These are phyloP conservation scores for Sebastes hopkinsi DNA, from an alignment of 2,797 vertebrate species.

Conservation along the genomic window DNA sequence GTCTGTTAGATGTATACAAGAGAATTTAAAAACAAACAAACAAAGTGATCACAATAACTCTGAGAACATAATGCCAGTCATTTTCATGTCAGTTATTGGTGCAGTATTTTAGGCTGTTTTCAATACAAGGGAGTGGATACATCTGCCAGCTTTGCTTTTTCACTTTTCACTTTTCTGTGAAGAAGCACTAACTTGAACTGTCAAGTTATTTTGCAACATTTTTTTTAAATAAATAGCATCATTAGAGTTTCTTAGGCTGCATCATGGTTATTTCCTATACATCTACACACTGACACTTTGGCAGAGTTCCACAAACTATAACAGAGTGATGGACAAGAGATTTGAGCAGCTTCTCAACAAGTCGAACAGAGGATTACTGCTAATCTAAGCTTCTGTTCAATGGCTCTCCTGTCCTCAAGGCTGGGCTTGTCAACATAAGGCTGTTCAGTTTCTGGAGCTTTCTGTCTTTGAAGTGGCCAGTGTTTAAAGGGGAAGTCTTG, in stretches of 20 bases:
- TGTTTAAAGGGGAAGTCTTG: slow-evolving; percentile 28
- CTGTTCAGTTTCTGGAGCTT: slow-evolving; percentile 47
- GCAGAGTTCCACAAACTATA: slow-evolving; percentile 25
- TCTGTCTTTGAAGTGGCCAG: slow-evolving; percentile 49
- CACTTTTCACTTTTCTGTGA: background rate
- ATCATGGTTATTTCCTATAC: background rate
- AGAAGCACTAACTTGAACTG: background rate
- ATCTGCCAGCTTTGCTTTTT: background rate
- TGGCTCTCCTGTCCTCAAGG: slow-evolving; percentile 67
- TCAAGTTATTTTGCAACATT: background rate
- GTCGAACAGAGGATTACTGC: slow-evolving; percentile 69
- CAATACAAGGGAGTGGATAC: background rate
- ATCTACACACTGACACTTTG: slow-evolving; percentile 9
- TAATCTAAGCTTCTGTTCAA: slow-evolving; percentile 77
- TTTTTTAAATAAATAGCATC: background rate
- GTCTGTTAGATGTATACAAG: slow-evolving; percentile 49
- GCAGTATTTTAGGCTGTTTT: slow-evolving; percentile 25
- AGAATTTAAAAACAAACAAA: slow-evolving; percentile 54
- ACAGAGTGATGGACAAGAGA: slow-evolving; percentile 50
- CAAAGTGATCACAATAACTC: slow-evolving; percentile 31
- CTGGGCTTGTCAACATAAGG: slow-evolving; percentile 63
- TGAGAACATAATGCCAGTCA: slow-evolving; percentile 18
- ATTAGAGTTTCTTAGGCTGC: background rate
- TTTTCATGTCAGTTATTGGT: slow-evolving; percentile 25
- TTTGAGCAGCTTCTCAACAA: slow-evolving; percentile 61